Base-by-base conservation (phyloP, 2,888 invertebrate genomes). In the Sinhomidia bicolor region DNA sequence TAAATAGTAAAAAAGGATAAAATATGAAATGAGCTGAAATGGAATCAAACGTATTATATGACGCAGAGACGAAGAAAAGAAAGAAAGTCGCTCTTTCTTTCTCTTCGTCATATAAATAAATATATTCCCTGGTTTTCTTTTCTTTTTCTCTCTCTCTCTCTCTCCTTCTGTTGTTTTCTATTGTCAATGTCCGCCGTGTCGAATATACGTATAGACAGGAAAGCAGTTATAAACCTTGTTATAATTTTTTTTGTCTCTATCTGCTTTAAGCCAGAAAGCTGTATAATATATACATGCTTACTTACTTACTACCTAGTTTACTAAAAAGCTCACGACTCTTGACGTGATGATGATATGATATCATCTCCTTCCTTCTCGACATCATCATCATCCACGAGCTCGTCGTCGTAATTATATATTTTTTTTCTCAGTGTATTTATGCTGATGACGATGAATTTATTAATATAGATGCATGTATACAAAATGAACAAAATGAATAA, bases 11-110 rank as follows among this genome's bases (percentile, higher is more conserved):
- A 81, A 44, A 82, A 51, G 68, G 82, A 65, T 60, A 74, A 74
- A 71, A 51, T 84, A 41, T 74, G 74, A 71, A 74, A 57, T 74
- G 62, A 71, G 47, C 47, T 74, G 74, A 41, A 71, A 41, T 71
- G 71, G 29, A 41, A 71, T 71, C 41, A 71, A 41, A 41, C 10
- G 41, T n/a, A 41, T 17, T 41, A 71, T 1, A 7, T n/a, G n/a
- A n/a, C n/a, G n/a, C 9, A 20, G 1, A 41, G 32, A n/a, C 41
- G 74, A 81, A 87, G 81, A 17, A n/a, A 78, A 68, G 82, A 78
- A 74, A 84, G 83, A 78, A 60, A 79, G 80, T 65, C 14, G 47
- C 36, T 36, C 7, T 36, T 44, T 60, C 78, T 78, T 78, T 88
- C 78, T 41, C 81, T 82, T 10, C 4, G 7, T 20, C 7, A 4